Percentiles rank a stretch among this genome's conserved stretches.
These are phyloP conservation scores for Musca domestica DNA, from an alignment of 1,140 invertebrate genomes.

Conservation along the genomic window DNA sequence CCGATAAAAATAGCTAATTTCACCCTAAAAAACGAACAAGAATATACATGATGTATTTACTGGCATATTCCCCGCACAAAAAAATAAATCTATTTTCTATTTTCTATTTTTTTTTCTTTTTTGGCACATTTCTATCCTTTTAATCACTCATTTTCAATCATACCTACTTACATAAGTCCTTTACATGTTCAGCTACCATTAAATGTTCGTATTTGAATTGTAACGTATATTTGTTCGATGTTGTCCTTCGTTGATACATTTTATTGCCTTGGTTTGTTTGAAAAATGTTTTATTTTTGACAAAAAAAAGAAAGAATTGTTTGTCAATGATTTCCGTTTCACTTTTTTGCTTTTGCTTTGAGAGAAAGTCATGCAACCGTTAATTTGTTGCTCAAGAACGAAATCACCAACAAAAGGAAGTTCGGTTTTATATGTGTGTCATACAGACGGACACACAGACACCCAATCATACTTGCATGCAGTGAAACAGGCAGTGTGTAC, in stretches of 20 bases:
- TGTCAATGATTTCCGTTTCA: background rate
- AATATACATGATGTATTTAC: background rate
- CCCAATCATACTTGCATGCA: no score
- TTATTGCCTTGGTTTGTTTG: background rate
- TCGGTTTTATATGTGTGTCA: background rate
- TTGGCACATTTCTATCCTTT: background rate
- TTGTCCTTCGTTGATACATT: no score
- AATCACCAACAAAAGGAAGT: constrained; percentile 6
- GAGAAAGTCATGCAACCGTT: constrained; percentile 13
- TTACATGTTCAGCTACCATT: constrained; percentile 16
- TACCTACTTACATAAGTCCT: background rate
- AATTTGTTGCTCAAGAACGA: constrained; percentile 14
- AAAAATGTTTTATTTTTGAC: background rate
- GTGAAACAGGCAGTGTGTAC: no score
- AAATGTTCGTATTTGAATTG: constrained; percentile 6
- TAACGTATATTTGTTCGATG: no score
- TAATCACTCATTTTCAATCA: background rate
- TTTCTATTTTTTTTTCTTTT: no score
- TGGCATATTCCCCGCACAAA: background rate
- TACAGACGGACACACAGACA: no score
- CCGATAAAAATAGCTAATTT: constrained; percentile 6
- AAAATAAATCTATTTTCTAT: no score
- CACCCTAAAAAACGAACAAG: background rate
- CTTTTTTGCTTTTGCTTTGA: background rate
- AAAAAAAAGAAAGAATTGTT: background rate